Evolutionary conservation across 2,888 invertebrate genomes (phyloP).

Genomic region (Sipha maydis): DNA sequence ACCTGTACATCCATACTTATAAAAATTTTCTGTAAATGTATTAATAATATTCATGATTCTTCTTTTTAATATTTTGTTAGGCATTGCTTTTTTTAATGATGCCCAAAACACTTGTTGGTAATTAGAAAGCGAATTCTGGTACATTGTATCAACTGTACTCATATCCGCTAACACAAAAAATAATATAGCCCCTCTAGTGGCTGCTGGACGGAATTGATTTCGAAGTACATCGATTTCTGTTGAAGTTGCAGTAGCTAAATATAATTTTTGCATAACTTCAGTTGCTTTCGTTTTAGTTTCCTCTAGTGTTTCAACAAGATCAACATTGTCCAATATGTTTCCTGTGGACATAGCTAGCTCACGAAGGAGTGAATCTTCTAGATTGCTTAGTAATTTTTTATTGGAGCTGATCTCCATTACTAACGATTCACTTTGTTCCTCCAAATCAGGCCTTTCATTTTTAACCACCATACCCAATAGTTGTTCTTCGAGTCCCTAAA

Average conservation of each 20-base stretch:
- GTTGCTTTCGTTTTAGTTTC: constrained; percentile 88
- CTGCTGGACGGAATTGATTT: constrained; percentile 86
- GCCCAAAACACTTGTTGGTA: constrained; percentile 86
- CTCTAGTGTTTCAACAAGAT: constrained; percentile 85
- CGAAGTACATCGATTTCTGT: constrained; percentile 83
- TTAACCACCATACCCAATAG: constrained; percentile 88
- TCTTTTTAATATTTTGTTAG: constrained; percentile 79
- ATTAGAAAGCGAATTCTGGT: constrained; percentile 87
- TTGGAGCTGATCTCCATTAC: constrained; percentile 88
- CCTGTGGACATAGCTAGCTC: constrained; percentile 85
- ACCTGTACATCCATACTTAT: constrained; percentile 90
- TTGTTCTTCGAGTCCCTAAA: constrained; percentile 87
- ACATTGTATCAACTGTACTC: constrained; percentile 89
- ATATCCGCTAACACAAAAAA: constrained; percentile 92
- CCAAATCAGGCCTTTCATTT: constrained; percentile 86
- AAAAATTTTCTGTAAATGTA: constrained; percentile 86
- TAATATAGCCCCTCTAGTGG: constrained; percentile 86
- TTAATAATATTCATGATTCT: constrained; percentile 84
- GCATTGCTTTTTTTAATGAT: constrained; percentile 83
- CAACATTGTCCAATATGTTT: constrained; percentile 92
- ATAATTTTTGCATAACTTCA: constrained; percentile 80
- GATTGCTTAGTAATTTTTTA: constrained; percentile 81
- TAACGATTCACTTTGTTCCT: constrained; percentile 84
- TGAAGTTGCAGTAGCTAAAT: constrained; percentile 79
- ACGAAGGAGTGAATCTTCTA: constrained; percentile 85